These are phyloP conservation scores for Platysteira castanea DNA, from an alignment of 2,113 vertebrate species.

Conservation along the genomic window DNA sequence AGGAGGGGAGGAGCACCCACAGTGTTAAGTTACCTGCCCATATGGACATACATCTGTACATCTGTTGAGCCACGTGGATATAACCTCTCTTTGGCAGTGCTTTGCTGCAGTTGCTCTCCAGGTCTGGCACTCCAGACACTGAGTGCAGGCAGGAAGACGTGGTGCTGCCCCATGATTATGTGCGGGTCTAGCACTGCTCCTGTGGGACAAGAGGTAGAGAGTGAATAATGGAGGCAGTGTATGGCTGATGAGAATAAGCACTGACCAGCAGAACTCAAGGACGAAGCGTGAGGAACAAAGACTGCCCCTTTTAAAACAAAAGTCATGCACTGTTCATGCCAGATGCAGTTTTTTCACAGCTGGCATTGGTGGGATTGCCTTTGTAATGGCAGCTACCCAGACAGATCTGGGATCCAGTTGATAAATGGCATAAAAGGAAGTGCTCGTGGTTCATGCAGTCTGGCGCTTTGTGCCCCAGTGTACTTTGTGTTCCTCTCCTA, in stretches of 20 bases:
- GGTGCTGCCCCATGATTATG: accelerated
- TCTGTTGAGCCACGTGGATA: not conserved
- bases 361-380: not conserved
- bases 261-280: not conserved
- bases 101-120: not conserved
- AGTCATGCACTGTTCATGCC: not conserved
- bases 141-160: not conserved
- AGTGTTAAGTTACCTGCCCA: not conserved
- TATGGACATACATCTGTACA: not conserved
- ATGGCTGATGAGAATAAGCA: not conserved
- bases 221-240: not conserved
- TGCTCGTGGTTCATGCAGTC: not conserved
- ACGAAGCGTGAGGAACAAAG: not conserved
- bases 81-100: not conserved
- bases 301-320: not conserved
- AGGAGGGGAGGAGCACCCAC: not conserved
- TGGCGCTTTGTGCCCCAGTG: not conserved
- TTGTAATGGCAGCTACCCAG: not conserved
- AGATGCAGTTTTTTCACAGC: not conserved
- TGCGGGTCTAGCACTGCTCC: not conserved
- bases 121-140: not conserved
- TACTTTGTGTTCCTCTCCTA: not conserved
- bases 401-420: not conserved
- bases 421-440: not conserved
- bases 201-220: not conserved